A percentile compares a stretch with the other conserved stretches of the same genome.
phyloP scores from a whole-genome alignment of 2,888 invertebrate genomes.

The Pseudococcus viburni region DNA sequence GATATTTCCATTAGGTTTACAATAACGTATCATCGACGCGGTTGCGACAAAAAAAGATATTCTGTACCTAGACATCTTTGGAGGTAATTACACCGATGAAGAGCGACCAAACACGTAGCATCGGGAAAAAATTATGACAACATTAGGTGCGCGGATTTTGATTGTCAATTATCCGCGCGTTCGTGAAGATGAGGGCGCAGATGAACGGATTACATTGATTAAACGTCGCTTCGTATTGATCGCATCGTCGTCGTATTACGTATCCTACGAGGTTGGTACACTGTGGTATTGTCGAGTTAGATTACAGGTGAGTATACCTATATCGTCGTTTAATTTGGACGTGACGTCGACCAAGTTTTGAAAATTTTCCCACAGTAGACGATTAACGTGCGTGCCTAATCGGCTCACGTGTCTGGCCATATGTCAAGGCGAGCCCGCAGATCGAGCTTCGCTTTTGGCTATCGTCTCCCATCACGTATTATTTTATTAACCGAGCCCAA shows the following conservation, averaged over 20 bases:
- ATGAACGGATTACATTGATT: background rate
- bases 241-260: background rate
- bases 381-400: slow-evolving; percentile 66
- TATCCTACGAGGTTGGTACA: background rate
- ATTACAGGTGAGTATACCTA: slow-evolving; percentile 18
- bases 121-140: background rate
- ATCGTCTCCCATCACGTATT: slow-evolving; percentile 66
- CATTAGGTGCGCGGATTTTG: slow-evolving; percentile 18
- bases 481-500: slow-evolving; percentile 62
- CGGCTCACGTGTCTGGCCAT: slow-evolving; percentile 66
- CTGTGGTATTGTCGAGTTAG: background rate
- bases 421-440: slow-evolving; percentile 65
- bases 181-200: background rate
- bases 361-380: slow-evolving; percentile 66
- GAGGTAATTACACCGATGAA: background rate
- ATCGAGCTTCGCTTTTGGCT: slow-evolving; percentile 62
- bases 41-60: background rate
- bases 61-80: background rate
- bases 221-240: background rate
- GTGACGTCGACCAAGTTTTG: slow-evolving; percentile 39
- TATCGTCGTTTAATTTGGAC: slow-evolving; percentile 62
- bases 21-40: background rate
- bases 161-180: background rate
- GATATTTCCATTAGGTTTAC: slow-evolving; percentile 42
- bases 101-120: background rate